phyloP scores from a whole-genome alignment of 92 coral and sea anemone species.

The Pocillopora grandis region DNA sequence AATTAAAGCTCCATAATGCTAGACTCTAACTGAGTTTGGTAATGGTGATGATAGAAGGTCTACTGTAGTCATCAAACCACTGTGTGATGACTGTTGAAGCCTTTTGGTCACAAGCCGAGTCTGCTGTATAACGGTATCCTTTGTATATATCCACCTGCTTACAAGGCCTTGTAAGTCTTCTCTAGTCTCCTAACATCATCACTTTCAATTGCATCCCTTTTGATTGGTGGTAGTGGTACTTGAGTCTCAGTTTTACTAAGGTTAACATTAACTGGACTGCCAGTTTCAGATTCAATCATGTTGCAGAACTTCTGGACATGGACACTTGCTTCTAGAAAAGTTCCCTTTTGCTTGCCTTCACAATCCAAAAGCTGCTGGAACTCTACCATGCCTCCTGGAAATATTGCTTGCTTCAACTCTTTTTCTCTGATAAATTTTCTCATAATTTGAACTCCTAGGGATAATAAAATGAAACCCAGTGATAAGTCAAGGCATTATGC shows the following conservation, averaged over 20 bases:
- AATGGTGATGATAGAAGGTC: too few species aligned
- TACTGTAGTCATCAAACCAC: too few species aligned
- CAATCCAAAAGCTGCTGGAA: slow-evolving; percentile 15
- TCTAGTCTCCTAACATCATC: slow-evolving; percentile 20
- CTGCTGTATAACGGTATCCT: too few species aligned
- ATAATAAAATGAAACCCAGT: background rate
- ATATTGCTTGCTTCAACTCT: slow-evolving; percentile 22
- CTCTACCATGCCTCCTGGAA: slow-evolving; percentile 39
- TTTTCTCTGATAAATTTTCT: slow-evolving; percentile 47
- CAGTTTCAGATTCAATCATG: slow-evolving; percentile 25
- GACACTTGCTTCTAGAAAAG: slow-evolving; percentile 34
- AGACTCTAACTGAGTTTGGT: too few species aligned
- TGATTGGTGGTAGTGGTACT: slow-evolving; percentile 37
- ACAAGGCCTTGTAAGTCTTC: slow-evolving; percentile 36
- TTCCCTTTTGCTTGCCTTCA: slow-evolving; percentile 35
- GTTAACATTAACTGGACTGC: slow-evolving; percentile 18
- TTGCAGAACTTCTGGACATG: background rate
- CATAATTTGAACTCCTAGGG: slow-evolving; percentile 12
- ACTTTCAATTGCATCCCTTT: slow-evolving; percentile 24
- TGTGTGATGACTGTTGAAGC: slow-evolving; percentile 62
- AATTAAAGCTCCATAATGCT: too few species aligned
- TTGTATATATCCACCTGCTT: slow-evolving; percentile 23
- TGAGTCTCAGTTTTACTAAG: slow-evolving; percentile 15
- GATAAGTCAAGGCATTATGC: too few species aligned
- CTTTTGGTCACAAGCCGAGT: slow-evolving; percentile 3